Evolutionary conservation across 1,140 invertebrate genomes (phyloP).

Genomic region (Tetragnatha versicolor): DNA sequence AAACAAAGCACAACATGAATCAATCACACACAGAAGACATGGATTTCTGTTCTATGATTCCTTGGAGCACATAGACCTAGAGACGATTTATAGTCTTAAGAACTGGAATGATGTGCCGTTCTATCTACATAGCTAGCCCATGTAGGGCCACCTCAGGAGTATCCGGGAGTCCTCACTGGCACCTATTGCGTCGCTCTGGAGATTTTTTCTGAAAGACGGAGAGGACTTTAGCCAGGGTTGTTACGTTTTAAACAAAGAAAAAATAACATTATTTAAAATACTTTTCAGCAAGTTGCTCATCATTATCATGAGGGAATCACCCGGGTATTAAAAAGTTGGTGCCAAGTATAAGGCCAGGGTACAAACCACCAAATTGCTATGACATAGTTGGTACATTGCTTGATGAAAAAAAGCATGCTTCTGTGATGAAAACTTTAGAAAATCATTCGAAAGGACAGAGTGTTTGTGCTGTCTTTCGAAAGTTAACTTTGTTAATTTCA

Average conservation of each 20-base stretch:
- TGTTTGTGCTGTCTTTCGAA: no score
- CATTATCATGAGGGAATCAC: not conserved
- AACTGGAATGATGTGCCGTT: constrained; percentile 48
- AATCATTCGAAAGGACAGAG: no score
- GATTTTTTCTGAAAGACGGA: constrained; percentile 13
- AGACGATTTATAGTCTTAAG: constrained; percentile 15
- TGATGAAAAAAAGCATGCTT: not conserved
- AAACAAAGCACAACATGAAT: constrained; percentile 27
- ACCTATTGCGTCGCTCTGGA: constrained; percentile 1
- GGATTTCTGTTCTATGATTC: constrained; percentile 28
- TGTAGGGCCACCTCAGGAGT: not conserved
- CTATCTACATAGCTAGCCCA: constrained; percentile 44
- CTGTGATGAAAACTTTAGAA: no score
- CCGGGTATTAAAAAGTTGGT: not conserved
- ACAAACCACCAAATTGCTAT: no score
- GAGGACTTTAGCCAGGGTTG: not conserved
- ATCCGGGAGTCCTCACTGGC: not conserved
- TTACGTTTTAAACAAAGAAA: not conserved
- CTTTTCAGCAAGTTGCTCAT: not conserved
- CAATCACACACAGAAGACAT: constrained; percentile 6
- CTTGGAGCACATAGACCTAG: constrained; percentile 22
- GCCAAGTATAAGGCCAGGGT: not conserved
- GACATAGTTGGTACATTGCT: not conserved
- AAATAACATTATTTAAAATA: not conserved
- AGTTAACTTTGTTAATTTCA: no score